Base-by-base conservation (phyloP, 1,140 invertebrate genomes). In the Centruroides vittatus region DNA sequence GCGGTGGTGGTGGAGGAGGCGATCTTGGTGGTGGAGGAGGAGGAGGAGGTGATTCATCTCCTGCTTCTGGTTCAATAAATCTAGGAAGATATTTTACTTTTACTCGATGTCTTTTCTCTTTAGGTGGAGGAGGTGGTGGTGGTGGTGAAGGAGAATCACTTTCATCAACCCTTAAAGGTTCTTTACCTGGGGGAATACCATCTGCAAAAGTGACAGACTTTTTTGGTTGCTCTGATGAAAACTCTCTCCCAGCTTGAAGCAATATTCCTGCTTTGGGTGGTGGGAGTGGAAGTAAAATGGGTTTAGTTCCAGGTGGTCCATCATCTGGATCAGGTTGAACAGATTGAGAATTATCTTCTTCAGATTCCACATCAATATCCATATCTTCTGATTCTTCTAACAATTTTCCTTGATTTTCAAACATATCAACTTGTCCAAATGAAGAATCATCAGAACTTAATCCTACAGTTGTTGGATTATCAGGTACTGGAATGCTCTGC, bases 141-240 rank as follows among this genome's bases (percentile, higher is more conserved):
- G 62, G 62, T 11, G 66, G 62, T 8, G 64, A 57, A 7, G 62
- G 49, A 46, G 53, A 59, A 10, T 60, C 23, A 3, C 55, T 56
- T 10, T 60, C 62, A 6, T 41, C 41, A 6, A 41, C 41, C 41
- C 41, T 41, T 13, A 59, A 59, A 4, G 56, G n/a, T 10, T 63
- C 66, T 51, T 64, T 65, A 6, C 59, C 62, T 10, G 65, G 65
- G 3, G 60, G 65, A n/a, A 66, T 55, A 48, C 65, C 66, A 56
- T 67, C 66, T 8, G 66, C 64, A 59, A 67, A 67, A 48, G 66
- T 67, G 3, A 67, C 66, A 9, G 59, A 61, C 47, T 67, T 67
- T 41, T 67, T 67, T 8, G 55, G 53, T 10, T 23, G 36, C 8
- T 41, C 41, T 4, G 53, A 23, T 34, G 57, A 53, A 35, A 35